These are phyloP conservation scores for Taxidea taxus DNA, from an alignment of 2,113 vertebrate genomes.

Conservation along the genomic window DNA sequence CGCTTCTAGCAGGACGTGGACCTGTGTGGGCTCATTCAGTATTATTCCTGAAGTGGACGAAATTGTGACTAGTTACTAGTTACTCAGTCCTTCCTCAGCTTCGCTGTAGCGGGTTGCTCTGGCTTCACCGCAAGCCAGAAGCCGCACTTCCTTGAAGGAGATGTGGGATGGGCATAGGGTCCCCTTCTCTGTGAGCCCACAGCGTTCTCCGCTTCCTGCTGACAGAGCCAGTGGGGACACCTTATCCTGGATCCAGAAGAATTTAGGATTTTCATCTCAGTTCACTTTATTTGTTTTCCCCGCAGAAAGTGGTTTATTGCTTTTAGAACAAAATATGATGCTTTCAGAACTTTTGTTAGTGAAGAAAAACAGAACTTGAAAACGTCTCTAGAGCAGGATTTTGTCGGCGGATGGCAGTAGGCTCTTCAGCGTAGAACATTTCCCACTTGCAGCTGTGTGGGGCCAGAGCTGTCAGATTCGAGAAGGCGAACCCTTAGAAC, in stretches of 20 bases:
- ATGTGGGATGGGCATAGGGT: rapidly evolving
- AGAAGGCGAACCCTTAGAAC: not conserved
- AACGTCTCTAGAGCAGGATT: not conserved
- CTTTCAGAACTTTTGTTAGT: not conserved
- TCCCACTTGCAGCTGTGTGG: not conserved
- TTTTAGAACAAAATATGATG: constrained; percentile 50
- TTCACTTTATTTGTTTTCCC: not conserved
- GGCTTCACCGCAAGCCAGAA: not conserved
- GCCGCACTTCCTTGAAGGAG: not conserved
- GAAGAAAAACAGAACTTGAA: not conserved
- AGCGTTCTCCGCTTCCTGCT: not conserved
- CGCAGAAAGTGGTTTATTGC: constrained; percentile 48
- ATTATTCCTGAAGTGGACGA: not conserved
- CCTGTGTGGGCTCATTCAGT: not conserved
- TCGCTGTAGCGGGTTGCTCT: not conserved
- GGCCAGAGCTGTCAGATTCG: not conserved
- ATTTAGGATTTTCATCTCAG: not conserved
- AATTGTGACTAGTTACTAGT: not conserved
- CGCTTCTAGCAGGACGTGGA: not conserved
- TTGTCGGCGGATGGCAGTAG: not conserved
- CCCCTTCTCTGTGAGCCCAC: not conserved
- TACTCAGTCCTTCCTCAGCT: not conserved
- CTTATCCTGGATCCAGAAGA: not conserved
- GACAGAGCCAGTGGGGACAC: not conserved
- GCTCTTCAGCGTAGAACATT: not conserved